These are phyloP conservation scores for Rhadina sibilatrix DNA, from an alignment of 2,113 vertebrate species.

Conservation along the genomic window DNA sequence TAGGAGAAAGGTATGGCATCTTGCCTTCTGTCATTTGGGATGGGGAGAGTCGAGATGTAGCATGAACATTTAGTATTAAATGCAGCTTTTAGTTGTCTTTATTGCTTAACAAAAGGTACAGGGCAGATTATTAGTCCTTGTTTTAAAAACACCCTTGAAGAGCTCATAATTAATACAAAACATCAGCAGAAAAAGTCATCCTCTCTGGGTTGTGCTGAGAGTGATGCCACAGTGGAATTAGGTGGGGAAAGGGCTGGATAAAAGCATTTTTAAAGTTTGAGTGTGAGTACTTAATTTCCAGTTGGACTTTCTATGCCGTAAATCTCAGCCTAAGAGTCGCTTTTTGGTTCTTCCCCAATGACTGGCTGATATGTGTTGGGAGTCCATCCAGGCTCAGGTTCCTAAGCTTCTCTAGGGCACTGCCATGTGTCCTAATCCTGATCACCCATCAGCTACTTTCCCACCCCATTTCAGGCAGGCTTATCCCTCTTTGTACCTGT, in stretches of 20 bases:
- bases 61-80: background rate
- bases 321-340: background rate
- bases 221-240: background rate
- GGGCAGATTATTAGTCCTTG: constrained; percentile 19
- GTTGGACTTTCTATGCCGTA: background rate
- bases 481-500: background rate
- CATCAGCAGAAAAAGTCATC: background rate
- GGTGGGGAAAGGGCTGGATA: background rate
- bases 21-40: background rate
- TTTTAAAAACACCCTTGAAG: constrained; percentile 27
- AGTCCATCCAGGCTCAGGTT: background rate
- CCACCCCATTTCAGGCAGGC: background rate
- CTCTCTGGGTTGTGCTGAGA: background rate
- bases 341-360: background rate
- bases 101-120: constrained; percentile 45
- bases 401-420: background rate
- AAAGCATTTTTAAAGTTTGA: background rate
- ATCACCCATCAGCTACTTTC: background rate
- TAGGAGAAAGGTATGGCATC: background rate
- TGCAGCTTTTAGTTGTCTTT: background rate
- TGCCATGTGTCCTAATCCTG: background rate
- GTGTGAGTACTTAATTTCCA: background rate
- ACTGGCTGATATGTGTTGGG: background rate
- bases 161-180: constrained; percentile 44
- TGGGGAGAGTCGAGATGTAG: background rate